phyloP scores from a whole-genome alignment of 2,797 vertebrate species.

The Buphagus erythrorhynchus region DNA sequence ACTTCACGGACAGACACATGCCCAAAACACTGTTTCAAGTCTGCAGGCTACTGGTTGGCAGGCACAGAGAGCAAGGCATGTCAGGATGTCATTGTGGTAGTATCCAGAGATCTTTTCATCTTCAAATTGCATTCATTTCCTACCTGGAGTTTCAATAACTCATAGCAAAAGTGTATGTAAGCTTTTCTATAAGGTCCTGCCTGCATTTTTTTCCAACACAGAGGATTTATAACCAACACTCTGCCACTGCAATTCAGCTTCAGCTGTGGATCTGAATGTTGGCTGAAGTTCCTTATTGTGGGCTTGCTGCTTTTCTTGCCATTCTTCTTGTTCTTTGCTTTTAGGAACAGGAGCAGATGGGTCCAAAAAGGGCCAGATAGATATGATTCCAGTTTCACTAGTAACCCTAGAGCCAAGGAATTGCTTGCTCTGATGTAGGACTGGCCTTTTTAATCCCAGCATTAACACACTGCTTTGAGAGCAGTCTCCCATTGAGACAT shows the following conservation, averaged over 20 bases:
- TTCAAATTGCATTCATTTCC: neutral
- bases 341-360: neutral
- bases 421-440: neutral
- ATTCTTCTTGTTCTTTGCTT: neutral
- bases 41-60: neutral
- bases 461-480: neutral
- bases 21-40: neutral
- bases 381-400: neutral
- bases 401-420: neutral
- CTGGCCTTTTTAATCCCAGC: neutral
- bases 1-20: neutral
- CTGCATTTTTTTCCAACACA: rapidly evolving
- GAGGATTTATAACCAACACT: neutral
- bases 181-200: neutral
- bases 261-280: neutral
- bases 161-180: neutral
- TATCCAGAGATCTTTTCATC: neutral
- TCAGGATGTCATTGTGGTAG: neutral
- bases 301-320: neutral
- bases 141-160: neutral
- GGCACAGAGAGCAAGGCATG: neutral
- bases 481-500: neutral
- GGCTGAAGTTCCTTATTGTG: neutral
- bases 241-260: neutral
- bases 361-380: neutral